Base-by-base conservation (phyloP, 23 tunicate species). In the Halocynthia roretzi region DNA sequence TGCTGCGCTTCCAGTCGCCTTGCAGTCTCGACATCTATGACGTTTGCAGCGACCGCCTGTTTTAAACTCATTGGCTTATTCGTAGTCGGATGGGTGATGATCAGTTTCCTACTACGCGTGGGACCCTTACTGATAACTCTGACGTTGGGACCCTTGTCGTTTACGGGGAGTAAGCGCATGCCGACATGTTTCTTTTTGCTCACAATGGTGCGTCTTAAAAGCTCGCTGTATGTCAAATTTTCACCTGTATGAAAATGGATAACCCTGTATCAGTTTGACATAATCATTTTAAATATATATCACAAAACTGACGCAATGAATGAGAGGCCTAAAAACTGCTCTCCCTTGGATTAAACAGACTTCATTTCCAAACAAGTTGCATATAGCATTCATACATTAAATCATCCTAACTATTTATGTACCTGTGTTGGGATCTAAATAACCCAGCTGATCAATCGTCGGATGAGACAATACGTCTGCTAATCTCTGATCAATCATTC, bases 361-460 rank as follows among this genome's bases (percentile, higher is more conserved):
- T 71, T 71, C 0, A 18, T 19, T n/a, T 15, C 21, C 72, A 68
- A 10, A 49, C 15, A 50, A 12, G 21, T 10, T 1, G 50, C 14
- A 40, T 11, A 57, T 10, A 71, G 76, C 2, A 12, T 49, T 49
- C 5, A 50, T 12, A 50, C 19, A 49, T 71, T 44, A 67, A 17
- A 67, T 17, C 2, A 50, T 11, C 5, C 6, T 12, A 71, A 71
- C 15, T 58, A 58, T 58, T 14, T 8, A 56, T 53, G 18, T 84
- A 94, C 99, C 99, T 80, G 95, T 78, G 57, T 81, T 81, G 17
- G 99, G 99, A 67, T 94, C 87, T 50, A 61, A 88, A 68, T 94
- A 94, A 23, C 95, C 96, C 73, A 85, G 88, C 74, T 68, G 75
- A 49, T 94, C 96, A 15, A 63, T 68, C 12, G 68, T 71, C 7